Evolutionary conservation across 2,888 invertebrate genomes (phyloP), one percentile per base, ranked within the genome.

Genomic region (Eilema sororculum): DNA sequence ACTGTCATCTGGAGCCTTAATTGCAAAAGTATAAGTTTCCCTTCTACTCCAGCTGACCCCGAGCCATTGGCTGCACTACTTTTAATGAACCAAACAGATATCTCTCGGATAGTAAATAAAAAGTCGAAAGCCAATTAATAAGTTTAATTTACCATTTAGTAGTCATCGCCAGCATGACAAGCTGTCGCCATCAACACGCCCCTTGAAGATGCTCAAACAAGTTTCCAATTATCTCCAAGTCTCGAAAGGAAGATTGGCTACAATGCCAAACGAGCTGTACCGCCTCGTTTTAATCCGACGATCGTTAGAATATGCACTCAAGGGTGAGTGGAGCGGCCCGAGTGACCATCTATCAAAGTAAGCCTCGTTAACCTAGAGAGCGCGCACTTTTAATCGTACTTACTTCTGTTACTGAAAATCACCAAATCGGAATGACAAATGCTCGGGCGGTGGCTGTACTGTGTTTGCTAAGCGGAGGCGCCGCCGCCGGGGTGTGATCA

Each of bases 291-390:
- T 78, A 76, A 74, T 76, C 71, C 71, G 70, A 73, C 72, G 76
- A 74, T 81, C 82, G 79, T 84, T 83, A 83, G 75, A 74, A 70
- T 73, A 76, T 83, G 79, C 81, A 73, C 79, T 81, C 77, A 60
- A 76, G 70, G 72, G 60, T 74, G 74, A 78, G 76, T 69, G 78
- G 73, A 72, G 74, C 77, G 74, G 71, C 65, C 75, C 74, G 77
- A 78, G 78, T 81, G 85, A 82, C 84, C 86, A 89, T 89, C 88
- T 83, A 84, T 90, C 90, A 88, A 81, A 68, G 83, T 80, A 83
- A 87, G 89, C 84, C 86, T 90, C 89, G 88, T 90, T 89, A 90
- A 82, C 85, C 85, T 80, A 81, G 80, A 84, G 81, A 79, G 85
- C 84, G 78, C 83, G 86, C 82, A 77, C 79, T 87, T 90, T 88